These are phyloP conservation scores for Sapayoa aenigma DNA, from an alignment of 2,113 vertebrate species.

Conservation along the genomic window DNA sequence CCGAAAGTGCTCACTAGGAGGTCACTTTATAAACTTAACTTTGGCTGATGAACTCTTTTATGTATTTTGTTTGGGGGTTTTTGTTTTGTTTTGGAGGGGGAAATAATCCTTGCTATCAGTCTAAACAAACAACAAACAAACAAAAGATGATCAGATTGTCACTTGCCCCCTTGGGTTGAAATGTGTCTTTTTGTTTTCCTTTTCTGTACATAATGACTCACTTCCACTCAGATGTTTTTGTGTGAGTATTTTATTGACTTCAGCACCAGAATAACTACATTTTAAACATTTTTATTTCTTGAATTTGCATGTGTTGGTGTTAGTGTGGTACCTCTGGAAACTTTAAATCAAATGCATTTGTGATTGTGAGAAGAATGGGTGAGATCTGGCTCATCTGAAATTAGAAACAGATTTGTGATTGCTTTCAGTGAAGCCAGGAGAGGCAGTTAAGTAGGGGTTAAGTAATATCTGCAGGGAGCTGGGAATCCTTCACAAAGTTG, in stretches of 20 bases:
- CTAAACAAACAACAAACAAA: neutral
- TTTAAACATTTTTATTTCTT: neutral
- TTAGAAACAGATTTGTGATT: neutral
- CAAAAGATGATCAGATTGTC: neutral
- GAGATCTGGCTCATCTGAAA: neutral
- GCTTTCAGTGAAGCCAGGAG: neutral
- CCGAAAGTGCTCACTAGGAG: neutral
- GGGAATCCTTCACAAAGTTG: neutral
- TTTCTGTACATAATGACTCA: neutral
- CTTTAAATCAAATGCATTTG: accelerated
- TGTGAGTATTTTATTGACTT: neutral
- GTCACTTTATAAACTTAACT: neutral
- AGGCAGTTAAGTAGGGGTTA: neutral
- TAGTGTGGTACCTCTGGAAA: neutral
- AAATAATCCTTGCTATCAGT: neutral
- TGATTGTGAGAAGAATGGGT: neutral
- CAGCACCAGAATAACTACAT: neutral
- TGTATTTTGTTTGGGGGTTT: neutral
- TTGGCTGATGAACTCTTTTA: neutral
- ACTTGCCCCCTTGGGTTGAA: neutral
- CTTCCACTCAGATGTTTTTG: neutral
- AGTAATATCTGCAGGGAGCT: neutral
- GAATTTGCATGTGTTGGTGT: neutral
- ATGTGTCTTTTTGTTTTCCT: neutral
- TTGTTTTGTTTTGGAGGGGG: neutral